phyloP scores from a whole-genome alignment of 2,113 vertebrate genomes.

The Polypterus senegalus region DNA sequence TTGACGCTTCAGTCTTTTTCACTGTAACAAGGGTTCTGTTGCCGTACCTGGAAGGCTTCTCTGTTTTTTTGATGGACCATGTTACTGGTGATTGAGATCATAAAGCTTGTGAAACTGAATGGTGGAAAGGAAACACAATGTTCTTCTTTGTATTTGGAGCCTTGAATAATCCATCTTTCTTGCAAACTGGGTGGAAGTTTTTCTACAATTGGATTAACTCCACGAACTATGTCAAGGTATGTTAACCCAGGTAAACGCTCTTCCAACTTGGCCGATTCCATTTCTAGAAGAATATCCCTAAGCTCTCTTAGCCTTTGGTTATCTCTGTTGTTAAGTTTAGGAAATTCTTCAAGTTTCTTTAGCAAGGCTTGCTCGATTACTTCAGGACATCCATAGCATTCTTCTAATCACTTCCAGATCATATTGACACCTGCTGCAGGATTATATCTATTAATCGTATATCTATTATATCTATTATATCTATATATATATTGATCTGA shows the following conservation, averaged over 20 bases:
- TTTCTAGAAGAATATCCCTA: not conserved
- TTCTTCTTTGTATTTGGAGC: not conserved
- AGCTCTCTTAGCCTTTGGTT: not conserved
- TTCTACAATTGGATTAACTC: constrained; percentile 6
- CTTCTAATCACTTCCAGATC: not conserved
- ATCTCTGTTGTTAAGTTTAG: not conserved
- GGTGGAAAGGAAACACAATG: not conserved
- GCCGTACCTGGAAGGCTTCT: not conserved
- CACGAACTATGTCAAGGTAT: constrained; percentile 8
- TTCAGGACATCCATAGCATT: not conserved
- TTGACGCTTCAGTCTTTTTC: not conserved
- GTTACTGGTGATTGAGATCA: not conserved
- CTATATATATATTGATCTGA: too few species aligned
- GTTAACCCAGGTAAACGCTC: not conserved
- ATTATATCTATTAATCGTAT: too few species aligned
- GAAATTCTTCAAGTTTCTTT: not conserved
- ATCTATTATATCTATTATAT: too few species aligned
- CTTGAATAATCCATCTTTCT: not conserved
- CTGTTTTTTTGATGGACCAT: not conserved
- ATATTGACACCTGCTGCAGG: not conserved
- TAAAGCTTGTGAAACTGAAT: not conserved
- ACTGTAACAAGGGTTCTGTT: not conserved
- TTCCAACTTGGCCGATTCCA: not conserved
- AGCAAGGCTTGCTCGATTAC: not conserved
- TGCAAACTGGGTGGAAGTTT: constrained; percentile 8